Conservation (phyloP, 2,113 vertebrate genomes). For the Crotalus helleri region DNA sequence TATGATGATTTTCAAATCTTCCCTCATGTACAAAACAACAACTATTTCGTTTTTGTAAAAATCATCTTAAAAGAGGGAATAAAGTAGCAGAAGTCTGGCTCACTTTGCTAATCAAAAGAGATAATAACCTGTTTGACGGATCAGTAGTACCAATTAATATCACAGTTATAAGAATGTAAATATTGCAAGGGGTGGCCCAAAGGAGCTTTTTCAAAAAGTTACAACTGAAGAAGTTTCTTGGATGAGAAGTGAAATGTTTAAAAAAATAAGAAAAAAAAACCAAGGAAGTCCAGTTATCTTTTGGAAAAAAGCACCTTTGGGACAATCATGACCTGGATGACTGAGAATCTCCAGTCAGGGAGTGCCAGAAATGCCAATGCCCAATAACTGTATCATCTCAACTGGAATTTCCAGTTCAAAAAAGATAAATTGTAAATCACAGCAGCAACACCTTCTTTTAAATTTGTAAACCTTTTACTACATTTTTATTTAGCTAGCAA, state of each 20-base stretch:
- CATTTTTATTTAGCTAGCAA: no score
- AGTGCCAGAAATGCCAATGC: neutral
- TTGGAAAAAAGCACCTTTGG: neutral
- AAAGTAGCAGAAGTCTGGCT: neutral
- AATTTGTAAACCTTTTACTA: neutral
- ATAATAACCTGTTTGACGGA: neutral
- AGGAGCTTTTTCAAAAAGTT: neutral
- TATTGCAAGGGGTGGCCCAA: neutral
- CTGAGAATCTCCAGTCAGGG: neutral
- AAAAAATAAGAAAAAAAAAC: no score
- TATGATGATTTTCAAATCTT: neutral
- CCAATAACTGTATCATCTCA: neutral
- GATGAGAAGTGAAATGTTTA: neutral
- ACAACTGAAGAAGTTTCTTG: neutral
- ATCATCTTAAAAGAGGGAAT: neutral
- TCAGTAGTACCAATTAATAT: neutral
- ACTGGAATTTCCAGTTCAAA: neutral
- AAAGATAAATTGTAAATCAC: neutral
- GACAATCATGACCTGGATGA: neutral
- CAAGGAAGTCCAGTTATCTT: no score
- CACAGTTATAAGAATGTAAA: neutral
- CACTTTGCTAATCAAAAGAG: neutral
- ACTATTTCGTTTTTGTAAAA: neutral
- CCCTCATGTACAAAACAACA: neutral
- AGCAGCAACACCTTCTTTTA: neutral